Base-by-base conservation (phyloP, 1,140 invertebrate genomes). In the Hormaphis cornu region DNA sequence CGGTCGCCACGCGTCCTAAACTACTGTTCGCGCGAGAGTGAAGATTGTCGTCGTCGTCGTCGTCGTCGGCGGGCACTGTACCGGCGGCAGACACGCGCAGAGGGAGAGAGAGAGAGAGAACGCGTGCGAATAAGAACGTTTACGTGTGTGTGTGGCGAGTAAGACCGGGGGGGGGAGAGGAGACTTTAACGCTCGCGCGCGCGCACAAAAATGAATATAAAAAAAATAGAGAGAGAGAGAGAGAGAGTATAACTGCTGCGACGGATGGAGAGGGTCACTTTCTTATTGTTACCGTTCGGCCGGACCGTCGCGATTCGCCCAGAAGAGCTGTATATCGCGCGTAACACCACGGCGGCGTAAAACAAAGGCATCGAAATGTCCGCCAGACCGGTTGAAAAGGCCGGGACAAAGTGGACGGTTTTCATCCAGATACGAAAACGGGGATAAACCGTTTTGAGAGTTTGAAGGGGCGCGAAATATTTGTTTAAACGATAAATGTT, bases 211-310 rank as follows among this genome's bases (percentile, higher is more conserved):
- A n/a, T n/a, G n/a, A n/a, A n/a, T n/a, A n/a, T n/a, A n/a, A n/a
- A n/a, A n/a, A n/a, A n/a, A n/a, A n/a, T n/a, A n/a, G n/a, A n/a
- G n/a, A n/a, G n/a, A n/a, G n/a, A n/a, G n/a, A n/a, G n/a, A n/a
- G n/a, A n/a, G n/a, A n/a, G n/a, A n/a, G n/a, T n/a, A n/a, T n/a
- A n/a, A n/a, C n/a, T n/a, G n/a, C n/a, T n/a, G 2, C 26, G 30
- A 10, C n/a, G 16, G 18, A 66, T n/a, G 44, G 61, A 66, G 61
- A 66, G 61, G 61, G 61, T 66, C 61, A 50, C 61, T 66, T 66
- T 66, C 61, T 66, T 50, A 50, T 48, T n/a, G n/a, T n/a, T n/a
- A n/a, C n/a, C n/a, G n/a, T n/a, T 66, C 61, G 28, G 44, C 10
- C 58, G 16, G 58, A 61, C 28, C 20, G 44, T 26, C 26, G n/a